Evolutionary conservation across 2,888 invertebrate genomes (phyloP), one percentile per base, ranked within the genome.

Genomic region (Dione juno): DNA sequence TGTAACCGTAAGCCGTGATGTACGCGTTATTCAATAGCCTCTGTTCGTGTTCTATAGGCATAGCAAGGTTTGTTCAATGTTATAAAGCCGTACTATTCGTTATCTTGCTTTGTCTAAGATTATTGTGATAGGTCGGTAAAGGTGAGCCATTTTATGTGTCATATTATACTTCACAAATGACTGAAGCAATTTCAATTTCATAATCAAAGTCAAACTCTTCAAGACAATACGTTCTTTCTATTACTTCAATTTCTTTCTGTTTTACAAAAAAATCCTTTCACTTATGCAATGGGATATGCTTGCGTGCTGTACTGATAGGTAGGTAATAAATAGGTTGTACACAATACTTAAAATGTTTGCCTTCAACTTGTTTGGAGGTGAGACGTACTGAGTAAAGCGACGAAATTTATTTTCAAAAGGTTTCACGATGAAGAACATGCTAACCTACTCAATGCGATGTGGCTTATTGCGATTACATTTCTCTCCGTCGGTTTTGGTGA

Each of bases 401-500:
- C 88, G 84, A 84, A 85, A 90, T 91, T 91, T 92, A 89, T 92
- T 92, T 82, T 89, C 87, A 79, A 91, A 93, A 99, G 99, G 95
- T 98, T 98, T 95, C 98, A 99, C 94, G 99, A 99, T 89, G 98
- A 98, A 94, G 98, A 98, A 94, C 99, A 99, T 94, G 98, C 98
- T 91, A 99, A 99, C 95, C 96, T 99, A 89, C 96, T 98, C 92
- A 99, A 99, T 95, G 98, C 99, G 86, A 99, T 99, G 98, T 99
- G 99, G 99, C 96, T 99, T 94, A 99, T 99, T 93, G 99, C 99
- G 87, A 99, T 99, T 89, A 99, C 99, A 85, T 99, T 99, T 95
- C 96, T 99, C 89, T 99, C 99, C 94, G 99, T 99, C 88, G 99
- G 99, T 90, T 99, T 99, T 94, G 99, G 99, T 89, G 99, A 99